phyloP scores from a whole-genome alignment of 2,797 vertebrate species.

The Petrocephalus schoutedeni region DNA sequence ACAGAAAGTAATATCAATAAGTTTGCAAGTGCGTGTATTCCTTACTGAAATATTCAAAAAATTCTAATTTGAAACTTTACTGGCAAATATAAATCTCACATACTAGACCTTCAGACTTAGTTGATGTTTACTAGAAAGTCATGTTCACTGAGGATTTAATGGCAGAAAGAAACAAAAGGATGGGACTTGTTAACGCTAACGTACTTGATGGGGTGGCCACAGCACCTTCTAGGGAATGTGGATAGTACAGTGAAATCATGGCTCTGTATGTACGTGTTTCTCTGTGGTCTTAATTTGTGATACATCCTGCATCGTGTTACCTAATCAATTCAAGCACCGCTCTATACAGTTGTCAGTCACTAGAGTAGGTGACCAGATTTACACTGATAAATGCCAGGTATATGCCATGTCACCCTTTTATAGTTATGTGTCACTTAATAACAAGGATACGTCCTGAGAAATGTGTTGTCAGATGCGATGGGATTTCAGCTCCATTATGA shows the following conservation, averaged over 20 bases:
- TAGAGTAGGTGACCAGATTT: neutral
- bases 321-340: neutral
- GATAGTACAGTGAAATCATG: neutral
- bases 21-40: neutral
- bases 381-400: neutral
- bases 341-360: neutral
- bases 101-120: neutral
- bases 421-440: neutral
- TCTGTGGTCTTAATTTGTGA: neutral
- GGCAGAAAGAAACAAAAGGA: neutral
- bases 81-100: neutral
- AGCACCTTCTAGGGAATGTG: neutral
- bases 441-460: neutral
- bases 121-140: neutral
- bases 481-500: neutral
- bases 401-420: neutral
- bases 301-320: neutral
- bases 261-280: neutral
- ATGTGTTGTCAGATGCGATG: neutral
- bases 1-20: neutral
- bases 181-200: neutral
- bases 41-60: neutral
- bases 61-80: neutral
- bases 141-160: neutral
- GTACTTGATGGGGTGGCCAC: neutral